Base-by-base conservation (phyloP, 2,797 vertebrate species). In the Pseudotriccus pelzelni region DNA sequence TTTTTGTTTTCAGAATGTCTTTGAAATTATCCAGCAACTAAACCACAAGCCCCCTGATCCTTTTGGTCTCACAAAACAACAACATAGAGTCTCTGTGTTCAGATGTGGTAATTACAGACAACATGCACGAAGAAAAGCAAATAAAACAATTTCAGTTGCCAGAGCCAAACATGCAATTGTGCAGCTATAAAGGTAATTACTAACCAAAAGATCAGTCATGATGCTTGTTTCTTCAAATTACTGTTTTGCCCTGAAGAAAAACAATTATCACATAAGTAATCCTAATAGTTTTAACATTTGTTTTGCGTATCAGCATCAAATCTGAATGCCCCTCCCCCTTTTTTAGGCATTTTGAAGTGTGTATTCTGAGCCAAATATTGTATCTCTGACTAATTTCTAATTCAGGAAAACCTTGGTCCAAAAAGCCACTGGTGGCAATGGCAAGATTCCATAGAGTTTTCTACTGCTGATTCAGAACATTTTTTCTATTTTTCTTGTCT, bases 1-100 rank as follows among this genome's bases (percentile, higher is more conserved):
- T 93, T 94, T 59, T 93, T 94, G 89, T 69, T 88, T 93, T 90
- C 88, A 91, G 46, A 92, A 93, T 63, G 64, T 69, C 94, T 96
- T 96, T 94, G 96, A 96, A 94, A 97, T 94, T 69, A 91, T 76
- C 89, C 77, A 95, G 43, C 87, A 95, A 84, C 37, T 79, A 93
- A 94, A 89, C 85, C 93, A 83, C 85, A 89, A 62, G 6, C 78
- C 84, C 56, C 50, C 62, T 85, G 10, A 21, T 59, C 78, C 67
- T 87, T 93, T 95, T 93, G 68, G 91, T 91, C 87, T 91, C 80
- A 56, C 58, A 93, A 79, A 95, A 95, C 77, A 97, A 75, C 72
- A 96, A 81, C 90, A 92, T 2, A 89, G 67, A 73, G 63, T 64
- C 86, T 95, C 94, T 96, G 62, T 86, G 46, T 77, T 93, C 92